Conservation (phyloP, 1,140 invertebrate genomes). For the Aphelenchoides besseyi region DNA sequence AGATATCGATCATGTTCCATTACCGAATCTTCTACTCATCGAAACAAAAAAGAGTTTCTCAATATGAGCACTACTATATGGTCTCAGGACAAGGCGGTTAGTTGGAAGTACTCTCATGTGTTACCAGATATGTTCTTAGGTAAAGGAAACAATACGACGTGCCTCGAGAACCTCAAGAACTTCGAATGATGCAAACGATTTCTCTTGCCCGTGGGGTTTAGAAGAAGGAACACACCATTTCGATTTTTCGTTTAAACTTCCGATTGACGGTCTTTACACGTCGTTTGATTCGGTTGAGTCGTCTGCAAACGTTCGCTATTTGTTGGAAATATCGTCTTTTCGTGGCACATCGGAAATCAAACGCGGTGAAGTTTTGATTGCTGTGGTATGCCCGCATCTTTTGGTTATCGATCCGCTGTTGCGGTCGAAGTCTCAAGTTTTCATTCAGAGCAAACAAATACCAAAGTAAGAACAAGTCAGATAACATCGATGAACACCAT, state of each 20-base stretch:
- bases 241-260: not conserved
- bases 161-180: not conserved
- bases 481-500: not conserved
- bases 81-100: not conserved
- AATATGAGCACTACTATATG: not conserved
- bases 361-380: slow-evolving; percentile 1
- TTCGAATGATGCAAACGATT: not conserved
- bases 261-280: not conserved
- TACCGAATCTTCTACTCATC: not conserved
- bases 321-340: not conserved
- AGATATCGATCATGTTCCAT: no score
- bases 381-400: not conserved
- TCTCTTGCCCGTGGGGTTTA: not conserved
- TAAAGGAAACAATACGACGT: not conserved
- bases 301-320: not conserved
- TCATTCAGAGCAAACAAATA: slow-evolving; percentile 3
- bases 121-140: not conserved
- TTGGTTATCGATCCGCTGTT: not conserved
- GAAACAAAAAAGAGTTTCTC: not conserved
- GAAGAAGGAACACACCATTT: not conserved
- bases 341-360: not conserved
- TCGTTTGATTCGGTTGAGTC: not conserved
- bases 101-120: not conserved
- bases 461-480: not conserved
- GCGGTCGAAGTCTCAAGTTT: not conserved